Base-by-base conservation (phyloP, 2,888 invertebrate genomes). In the Cheilosia variabilis region DNA sequence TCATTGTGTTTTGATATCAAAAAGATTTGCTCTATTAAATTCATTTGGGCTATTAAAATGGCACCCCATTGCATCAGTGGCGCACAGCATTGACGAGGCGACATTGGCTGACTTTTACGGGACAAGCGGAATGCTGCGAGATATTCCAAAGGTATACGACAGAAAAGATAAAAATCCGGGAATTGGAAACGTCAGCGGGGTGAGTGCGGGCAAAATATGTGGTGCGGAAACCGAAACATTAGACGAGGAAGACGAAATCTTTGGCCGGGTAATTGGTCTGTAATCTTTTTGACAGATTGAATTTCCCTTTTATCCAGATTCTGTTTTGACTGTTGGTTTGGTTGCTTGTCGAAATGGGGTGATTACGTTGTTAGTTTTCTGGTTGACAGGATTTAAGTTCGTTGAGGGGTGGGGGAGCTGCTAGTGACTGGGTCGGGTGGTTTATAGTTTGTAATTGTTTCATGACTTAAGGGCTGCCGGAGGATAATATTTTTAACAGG, bases 221-320 rank as follows among this genome's bases (percentile, higher is more conserved):
- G 77, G 68, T 79, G 62, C 63, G 55, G 62, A 62, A 68, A 77
- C 57, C 52, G 78, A 69, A 87, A 84, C 75, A 75, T 65, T 79
- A 84, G 73, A 75, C 45, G 65, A 66, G 52, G 66, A 71, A 69
- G 55, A 80, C 57, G 66, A 87, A 87, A 87, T 87, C 87, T 82
- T 76, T 73, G 84, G 79, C 88, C 88, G 88, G 87, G 88, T 92
- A 92, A 92, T 92, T 92, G 92, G 92, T 92, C 91, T 92, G 90
- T 92, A 92, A 92, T 92, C 92, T 92, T 92, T 92, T 91, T 92
- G 92, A 92, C 92, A 92, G 92, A 92, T 92, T 92, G 92, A 92
- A 92, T 92, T 92, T 92, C 91, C 90, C 90, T 91, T 89, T 91
- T 91, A 91, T 91, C 91, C 91, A 91, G 91, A 91, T 91, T 91